Evolutionary conservation across 2,888 invertebrate genomes (phyloP).

Genomic region (Drosophila tanythrix): DNA sequence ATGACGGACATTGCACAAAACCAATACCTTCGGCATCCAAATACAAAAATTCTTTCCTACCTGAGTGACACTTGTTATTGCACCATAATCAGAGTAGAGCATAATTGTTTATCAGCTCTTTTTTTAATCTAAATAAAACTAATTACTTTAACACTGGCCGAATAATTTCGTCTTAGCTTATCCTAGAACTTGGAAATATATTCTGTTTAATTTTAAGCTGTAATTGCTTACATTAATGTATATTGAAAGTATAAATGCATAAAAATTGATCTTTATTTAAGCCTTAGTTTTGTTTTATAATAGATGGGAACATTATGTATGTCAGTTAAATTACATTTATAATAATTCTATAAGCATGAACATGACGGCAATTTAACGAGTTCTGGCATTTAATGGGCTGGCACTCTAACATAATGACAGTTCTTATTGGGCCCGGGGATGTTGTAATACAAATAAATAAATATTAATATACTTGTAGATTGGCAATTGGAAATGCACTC

Average conservation of each 20-base stretch:
- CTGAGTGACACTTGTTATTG: background rate
- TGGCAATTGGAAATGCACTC: slow-evolving; percentile 77
- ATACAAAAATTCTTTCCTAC: background rate
- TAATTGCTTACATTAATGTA: background rate
- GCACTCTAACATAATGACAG: slow-evolving; percentile 29
- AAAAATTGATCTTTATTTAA: background rate
- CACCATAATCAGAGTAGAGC: background rate
- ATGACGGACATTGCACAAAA: too few relatives aligned
- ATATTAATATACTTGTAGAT: slow-evolving; percentile 69
- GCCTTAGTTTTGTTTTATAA: background rate
- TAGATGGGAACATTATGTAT: background rate
- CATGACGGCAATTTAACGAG: slow-evolving; percentile 14
- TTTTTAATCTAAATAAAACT: background rate
- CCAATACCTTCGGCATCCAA: too few relatives aligned
- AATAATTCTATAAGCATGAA: background rate
- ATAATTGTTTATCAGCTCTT: too few relatives aligned
- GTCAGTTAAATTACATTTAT: background rate
- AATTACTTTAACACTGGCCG: background rate
- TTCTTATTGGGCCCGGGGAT: slow-evolving; percentile 29
- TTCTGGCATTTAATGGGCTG: slow-evolving; percentile 25
- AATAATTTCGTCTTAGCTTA: background rate
- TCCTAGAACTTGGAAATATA: background rate
- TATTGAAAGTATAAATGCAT: background rate
- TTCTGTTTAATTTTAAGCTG: background rate
- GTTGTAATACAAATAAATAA: slow-evolving; percentile 54